Evolutionary conservation across 2,888 invertebrate genomes (phyloP).

Genomic region (Micoletzkya japonica): DNA sequence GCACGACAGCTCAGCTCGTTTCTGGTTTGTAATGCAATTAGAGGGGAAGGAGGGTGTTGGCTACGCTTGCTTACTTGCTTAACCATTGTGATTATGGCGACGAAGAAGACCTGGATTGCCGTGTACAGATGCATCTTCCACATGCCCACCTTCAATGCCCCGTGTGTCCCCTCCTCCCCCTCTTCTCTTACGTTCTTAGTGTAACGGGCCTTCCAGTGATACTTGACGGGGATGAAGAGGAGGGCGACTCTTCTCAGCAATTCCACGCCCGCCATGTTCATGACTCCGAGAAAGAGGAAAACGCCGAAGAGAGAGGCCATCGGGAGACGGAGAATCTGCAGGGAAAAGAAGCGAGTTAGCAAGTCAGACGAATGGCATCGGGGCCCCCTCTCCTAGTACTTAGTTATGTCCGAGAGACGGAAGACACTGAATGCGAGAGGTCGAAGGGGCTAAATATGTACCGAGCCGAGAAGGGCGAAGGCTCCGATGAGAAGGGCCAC

Average conservation of each 20-base stretch:
- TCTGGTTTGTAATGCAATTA: neutral
- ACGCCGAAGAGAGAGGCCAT: constrained; percentile 96
- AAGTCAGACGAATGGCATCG: too few species aligned
- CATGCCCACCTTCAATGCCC: constrained; percentile 66
- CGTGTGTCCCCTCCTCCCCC: neutral
- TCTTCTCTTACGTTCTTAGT: constrained; percentile 75
- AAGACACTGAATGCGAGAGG: too few species aligned
- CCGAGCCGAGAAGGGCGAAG: constrained; percentile 77
- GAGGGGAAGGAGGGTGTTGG: neutral
- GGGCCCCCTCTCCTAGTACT: too few species aligned
- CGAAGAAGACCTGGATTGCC: constrained; percentile 75
- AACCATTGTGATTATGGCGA: constrained; percentile 22
- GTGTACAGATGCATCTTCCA: constrained; percentile 92
- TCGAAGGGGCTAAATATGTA: constrained; percentile 25
- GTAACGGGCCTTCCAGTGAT: constrained; percentile 87
- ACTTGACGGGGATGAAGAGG: constrained; percentile 90
- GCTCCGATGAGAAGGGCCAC: constrained; percentile 77
- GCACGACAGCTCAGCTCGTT: neutral
- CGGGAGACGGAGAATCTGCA: constrained; percentile 73
- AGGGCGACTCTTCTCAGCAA: constrained; percentile 86
- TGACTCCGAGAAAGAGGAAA: constrained; percentile 87
- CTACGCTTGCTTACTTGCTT: neutral
- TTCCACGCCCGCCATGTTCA: constrained; percentile 89
- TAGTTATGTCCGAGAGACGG: too few species aligned
- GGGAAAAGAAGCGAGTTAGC: neutral